Conservation (phyloP, 2,113 vertebrate genomes). For the Microcebus ravelobensis region DNA sequence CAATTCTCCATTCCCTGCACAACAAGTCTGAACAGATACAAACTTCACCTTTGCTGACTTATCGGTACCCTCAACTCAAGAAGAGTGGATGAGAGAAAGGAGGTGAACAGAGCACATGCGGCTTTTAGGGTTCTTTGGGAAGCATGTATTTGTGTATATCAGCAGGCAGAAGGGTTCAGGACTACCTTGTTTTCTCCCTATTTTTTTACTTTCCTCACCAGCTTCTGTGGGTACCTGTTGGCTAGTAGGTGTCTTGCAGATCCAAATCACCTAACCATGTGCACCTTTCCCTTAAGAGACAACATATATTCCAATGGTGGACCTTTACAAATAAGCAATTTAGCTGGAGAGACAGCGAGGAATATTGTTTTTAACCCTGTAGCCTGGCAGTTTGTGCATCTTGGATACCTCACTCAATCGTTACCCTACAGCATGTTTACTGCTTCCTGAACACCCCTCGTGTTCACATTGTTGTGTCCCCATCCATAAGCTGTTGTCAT, state of each 20-base stretch:
- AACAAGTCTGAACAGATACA: neutral
- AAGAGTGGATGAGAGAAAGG: neutral
- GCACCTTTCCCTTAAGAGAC: neutral
- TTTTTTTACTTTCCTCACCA: neutral
- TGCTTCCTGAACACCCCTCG: neutral
- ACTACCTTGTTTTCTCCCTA: neutral
- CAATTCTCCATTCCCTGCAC: no score
- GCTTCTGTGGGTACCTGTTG: neutral
- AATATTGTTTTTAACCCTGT: neutral
- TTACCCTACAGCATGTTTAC: neutral
- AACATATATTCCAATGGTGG: rapidly evolving
- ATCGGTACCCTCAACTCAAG: neutral
- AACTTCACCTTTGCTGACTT: neutral
- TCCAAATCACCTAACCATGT: rapidly evolving
- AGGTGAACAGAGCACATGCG: rapidly evolving
- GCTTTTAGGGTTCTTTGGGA: neutral
- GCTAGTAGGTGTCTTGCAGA: neutral
- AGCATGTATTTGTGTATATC: no score
- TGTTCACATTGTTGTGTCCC: neutral
- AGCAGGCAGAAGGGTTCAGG: neutral
- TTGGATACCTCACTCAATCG: no score
- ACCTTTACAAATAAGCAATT: neutral
- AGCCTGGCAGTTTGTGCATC: no score
- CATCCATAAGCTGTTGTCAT: no score
- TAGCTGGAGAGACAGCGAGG: no score